Percentiles rank a stretch among this genome's conserved stretches.
Evolutionary conservation across 2,888 invertebrate species (phyloP).

Genomic region (Phorcus lineatus): DNA sequence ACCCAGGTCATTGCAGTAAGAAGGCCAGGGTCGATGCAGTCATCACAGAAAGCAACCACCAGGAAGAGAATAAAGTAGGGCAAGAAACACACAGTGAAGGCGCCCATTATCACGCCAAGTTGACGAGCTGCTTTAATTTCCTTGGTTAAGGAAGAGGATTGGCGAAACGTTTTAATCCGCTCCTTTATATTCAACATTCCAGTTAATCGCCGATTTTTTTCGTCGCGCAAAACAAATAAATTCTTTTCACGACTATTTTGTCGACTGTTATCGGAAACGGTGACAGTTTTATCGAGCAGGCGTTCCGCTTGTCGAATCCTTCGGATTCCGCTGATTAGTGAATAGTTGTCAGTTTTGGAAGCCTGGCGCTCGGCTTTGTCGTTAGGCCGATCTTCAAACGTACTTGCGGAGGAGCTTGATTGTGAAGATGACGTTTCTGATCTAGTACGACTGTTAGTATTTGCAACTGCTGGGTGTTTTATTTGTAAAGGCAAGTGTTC

Average conservation of each 20-base stretch:
- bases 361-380: constrained; percentile 23
- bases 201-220: constrained; percentile 48
- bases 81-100: constrained; percentile 80
- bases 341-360: constrained; percentile 46
- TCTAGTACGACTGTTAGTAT: background rate
- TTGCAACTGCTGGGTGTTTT: background rate
- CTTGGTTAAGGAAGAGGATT: constrained; percentile 67
- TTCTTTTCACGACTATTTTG: constrained; percentile 27
- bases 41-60: constrained; percentile 78
- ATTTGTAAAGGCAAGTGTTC: constrained; percentile 48
- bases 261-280: constrained; percentile 41
- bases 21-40: constrained; percentile 75
- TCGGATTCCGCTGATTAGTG: constrained; percentile 53
- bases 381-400: constrained; percentile 37
- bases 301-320: constrained; percentile 54
- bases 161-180: constrained; percentile 60
- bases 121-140: constrained; percentile 79
- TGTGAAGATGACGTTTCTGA: constrained; percentile 35
- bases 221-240: constrained; percentile 53
- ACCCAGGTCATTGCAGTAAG: constrained; percentile 78
- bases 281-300: constrained; percentile 56
- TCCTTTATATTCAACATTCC: constrained; percentile 56
- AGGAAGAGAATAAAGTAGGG: constrained; percentile 80
- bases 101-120: constrained; percentile 80
- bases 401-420: constrained; percentile 40